Evolutionary conservation across 2,797 vertebrate genomes (phyloP).

Genomic region (Coregonus sp.): DNA sequence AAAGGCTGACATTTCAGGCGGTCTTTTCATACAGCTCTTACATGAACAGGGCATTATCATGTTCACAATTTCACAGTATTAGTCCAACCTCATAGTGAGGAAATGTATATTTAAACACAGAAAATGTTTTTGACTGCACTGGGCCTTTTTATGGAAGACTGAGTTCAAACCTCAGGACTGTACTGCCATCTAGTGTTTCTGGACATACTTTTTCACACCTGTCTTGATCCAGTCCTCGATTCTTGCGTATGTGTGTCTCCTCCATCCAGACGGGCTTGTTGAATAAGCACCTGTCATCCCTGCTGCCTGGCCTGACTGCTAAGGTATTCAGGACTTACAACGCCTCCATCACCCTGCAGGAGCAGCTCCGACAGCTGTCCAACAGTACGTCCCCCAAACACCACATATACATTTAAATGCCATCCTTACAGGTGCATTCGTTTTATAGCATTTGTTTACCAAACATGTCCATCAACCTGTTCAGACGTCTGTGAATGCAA

Average conservation of each 20-base stretch:
- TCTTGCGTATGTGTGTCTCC: background rate
- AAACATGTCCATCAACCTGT: background rate
- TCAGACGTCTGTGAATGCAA: background rate
- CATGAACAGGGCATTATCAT: too few relatives aligned
- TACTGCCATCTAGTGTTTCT: slow-evolving; percentile 14
- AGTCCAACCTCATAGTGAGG: too few relatives aligned
- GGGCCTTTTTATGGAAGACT: too few relatives aligned
- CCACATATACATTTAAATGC: background rate
- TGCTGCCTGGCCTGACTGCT: slow-evolving; percentile 80
- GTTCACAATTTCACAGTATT: too few relatives aligned
- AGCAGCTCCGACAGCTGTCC: slow-evolving; percentile 76
- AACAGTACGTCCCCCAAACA: slow-evolving; percentile 57
- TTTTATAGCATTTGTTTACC: background rate
- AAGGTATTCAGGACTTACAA: slow-evolving; percentile 59
- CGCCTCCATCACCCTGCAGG: slow-evolving; percentile 74
- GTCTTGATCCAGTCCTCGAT: background rate
- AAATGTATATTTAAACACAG: too few relatives aligned
- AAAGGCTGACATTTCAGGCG: too few relatives aligned
- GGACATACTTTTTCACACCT: background rate
- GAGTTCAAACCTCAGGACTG: background rate
- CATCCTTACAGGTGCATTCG: background rate
- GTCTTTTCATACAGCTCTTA: too few relatives aligned
- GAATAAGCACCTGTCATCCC: slow-evolving; percentile 75
- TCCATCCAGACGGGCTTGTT: slow-evolving; percentile 62
- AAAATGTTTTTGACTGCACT: too few relatives aligned